Percentiles rank a stretch among this genome's conserved stretches.
These are phyloP conservation scores for Chroicocephalus ridibundus DNA, from an alignment of 2,113 vertebrate species.

Conservation along the genomic window DNA sequence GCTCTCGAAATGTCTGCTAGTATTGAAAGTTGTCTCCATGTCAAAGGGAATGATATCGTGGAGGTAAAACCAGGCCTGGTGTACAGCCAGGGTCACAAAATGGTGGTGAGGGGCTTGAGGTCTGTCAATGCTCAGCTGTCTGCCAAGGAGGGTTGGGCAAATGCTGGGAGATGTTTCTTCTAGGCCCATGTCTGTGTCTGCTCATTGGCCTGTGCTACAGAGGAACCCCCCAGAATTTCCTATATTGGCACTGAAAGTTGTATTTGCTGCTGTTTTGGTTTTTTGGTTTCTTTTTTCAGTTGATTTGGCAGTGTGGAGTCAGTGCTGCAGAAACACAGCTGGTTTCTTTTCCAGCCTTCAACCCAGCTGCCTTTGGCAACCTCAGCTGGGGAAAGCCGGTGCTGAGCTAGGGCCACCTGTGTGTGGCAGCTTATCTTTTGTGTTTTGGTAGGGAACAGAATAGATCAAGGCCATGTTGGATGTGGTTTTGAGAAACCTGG, in stretches of 20 bases:
- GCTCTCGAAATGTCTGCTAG: neutral
- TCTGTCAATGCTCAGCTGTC: neutral
- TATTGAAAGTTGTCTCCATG: neutral
- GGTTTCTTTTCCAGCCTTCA: neutral
- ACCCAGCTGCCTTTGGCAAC: neutral
- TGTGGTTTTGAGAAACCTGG: neutral
- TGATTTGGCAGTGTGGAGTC: neutral
- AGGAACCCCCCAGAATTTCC: neutral
- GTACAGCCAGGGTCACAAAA: neutral
- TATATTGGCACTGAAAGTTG: neutral
- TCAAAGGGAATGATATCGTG: rapidly evolving
- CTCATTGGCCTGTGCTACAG: neutral
- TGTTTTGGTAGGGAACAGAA: neutral
- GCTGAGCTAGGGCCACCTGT: neutral
- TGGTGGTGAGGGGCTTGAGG: neutral
- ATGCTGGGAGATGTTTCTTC: neutral
- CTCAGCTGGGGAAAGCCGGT: neutral
- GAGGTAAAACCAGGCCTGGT: neutral
- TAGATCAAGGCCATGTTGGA: neutral
- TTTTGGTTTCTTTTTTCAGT: neutral
- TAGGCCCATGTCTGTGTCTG: neutral
- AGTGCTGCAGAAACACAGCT: neutral
- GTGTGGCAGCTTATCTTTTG: neutral
- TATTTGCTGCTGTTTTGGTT: neutral
- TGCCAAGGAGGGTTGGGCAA: neutral